Percentiles rank a stretch among this genome's conserved stretches.
Conservation (phyloP, 2,888 invertebrate genomes). For the Petrophora chlorosata region DNA sequence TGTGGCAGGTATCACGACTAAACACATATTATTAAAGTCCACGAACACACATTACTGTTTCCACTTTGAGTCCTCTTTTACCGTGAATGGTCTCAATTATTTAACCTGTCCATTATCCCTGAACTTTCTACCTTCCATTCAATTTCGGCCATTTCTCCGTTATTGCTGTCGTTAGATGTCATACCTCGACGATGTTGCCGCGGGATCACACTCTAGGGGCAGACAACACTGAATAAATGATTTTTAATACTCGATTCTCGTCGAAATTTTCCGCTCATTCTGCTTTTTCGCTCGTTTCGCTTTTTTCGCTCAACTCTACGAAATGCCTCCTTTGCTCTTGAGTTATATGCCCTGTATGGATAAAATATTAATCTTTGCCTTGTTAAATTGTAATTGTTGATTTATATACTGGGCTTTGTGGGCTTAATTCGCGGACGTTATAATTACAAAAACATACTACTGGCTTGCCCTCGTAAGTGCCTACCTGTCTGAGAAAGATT, state of each 20-base stretch:
- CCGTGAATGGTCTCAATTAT: constrained; percentile 18
- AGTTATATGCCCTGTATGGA: constrained; percentile 54
- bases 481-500: constrained; percentile 6
- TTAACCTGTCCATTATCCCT: constrained; percentile 28
- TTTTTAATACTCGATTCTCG: constrained; percentile 44
- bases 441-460: constrained; percentile 19
- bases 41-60: constrained; percentile 1
- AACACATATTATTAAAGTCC: too few species aligned
- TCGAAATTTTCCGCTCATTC: constrained; percentile 39
- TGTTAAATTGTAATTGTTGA: constrained; percentile 8
- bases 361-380: constrained; percentile 38
- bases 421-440: constrained; percentile 12
- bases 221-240: constrained; percentile 52
- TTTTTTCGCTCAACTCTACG: constrained; percentile 36
- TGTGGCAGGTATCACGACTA: too few species aligned
- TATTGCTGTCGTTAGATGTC: constrained; percentile 37
- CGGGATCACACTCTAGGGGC: constrained; percentile 46
- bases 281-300: constrained; percentile 37
- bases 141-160: constrained; percentile 32
- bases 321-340: constrained; percentile 48
- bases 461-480: constrained; percentile 2
- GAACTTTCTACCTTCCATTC: constrained; percentile 33
- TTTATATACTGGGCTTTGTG: constrained; percentile 11
- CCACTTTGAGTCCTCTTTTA: constrained; percentile 10
- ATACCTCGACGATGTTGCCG: constrained; percentile 37